phyloP scores from a whole-genome alignment of 1,140 invertebrate species.

The Trichonephila inaurata region DNA sequence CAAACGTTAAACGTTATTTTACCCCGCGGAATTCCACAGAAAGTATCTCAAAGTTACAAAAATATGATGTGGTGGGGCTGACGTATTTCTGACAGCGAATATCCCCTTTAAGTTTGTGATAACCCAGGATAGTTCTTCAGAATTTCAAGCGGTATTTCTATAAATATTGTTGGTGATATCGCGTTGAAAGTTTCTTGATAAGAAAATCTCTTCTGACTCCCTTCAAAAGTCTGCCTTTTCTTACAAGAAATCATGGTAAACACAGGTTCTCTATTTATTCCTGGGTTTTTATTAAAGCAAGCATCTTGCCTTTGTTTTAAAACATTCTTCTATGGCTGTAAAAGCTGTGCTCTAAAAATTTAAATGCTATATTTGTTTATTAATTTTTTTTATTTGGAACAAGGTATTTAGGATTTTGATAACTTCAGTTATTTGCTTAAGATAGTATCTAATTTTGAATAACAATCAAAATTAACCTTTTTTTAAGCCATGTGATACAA shows the following conservation, averaged over 20 bases:
- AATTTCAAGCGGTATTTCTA: constrained; percentile 30
- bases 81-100: constrained; percentile 22
- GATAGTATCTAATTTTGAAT: too few species aligned
- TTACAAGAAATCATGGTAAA: neutral
- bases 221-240: neutral
- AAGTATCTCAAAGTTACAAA: neutral
- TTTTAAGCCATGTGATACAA: too few species aligned
- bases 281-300: too few species aligned
- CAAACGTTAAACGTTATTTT: neutral
- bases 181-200: constrained; percentile 24
- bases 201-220: constrained; percentile 21
- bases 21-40: neutral
- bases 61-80: neutral
- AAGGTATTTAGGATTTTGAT: too few species aligned
- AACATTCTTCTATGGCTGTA: too few species aligned
- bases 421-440: too few species aligned
- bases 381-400: too few species aligned
- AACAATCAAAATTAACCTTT: too few species aligned
- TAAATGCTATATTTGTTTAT: too few species aligned
- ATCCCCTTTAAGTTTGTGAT: constrained; percentile 34
- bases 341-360: too few species aligned
- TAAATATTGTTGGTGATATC: constrained; percentile 26
- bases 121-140: constrained; percentile 20
- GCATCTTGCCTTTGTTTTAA: too few species aligned
- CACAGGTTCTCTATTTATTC: too few species aligned